phyloP scores from a whole-genome alignment of 1,140 invertebrate species.

The Eriosoma lanigerum region DNA sequence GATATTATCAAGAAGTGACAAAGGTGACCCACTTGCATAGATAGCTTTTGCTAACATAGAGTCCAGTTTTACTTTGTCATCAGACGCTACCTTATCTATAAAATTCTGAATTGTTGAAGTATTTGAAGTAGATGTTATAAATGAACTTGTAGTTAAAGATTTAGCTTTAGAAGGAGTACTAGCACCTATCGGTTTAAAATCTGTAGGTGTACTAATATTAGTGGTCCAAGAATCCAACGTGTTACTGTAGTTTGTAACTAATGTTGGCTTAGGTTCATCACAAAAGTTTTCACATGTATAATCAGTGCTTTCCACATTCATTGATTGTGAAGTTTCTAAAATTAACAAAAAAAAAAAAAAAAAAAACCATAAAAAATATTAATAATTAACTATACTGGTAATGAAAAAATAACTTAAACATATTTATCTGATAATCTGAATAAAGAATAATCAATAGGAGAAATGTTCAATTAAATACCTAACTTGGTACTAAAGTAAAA shows the following conservation, averaged over 20 bases:
- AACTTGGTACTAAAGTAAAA: too few species aligned
- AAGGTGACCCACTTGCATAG: slow-evolving; percentile 52
- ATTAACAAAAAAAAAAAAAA: neutral
- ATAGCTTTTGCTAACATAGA: slow-evolving; percentile 46
- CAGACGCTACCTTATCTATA: neutral
- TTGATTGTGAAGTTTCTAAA: neutral
- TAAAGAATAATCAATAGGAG: too few species aligned
- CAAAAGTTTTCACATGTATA: too few species aligned
- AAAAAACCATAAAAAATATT: too few species aligned
- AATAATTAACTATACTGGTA: too few species aligned
- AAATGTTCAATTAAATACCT: too few species aligned
- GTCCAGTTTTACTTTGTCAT: slow-evolving; percentile 16
- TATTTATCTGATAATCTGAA: too few species aligned
- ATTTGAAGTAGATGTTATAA: neutral
- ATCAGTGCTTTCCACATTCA: neutral
- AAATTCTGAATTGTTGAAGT: neutral
- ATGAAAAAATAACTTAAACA: too few species aligned
- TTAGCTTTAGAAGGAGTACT: neutral
- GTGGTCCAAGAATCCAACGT: neutral
- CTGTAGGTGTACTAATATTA: neutral
- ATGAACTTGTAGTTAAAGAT: neutral
- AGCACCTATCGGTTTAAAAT: neutral
- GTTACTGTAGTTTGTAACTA: neutral
- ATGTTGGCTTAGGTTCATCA: too few species aligned
- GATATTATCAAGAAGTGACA: slow-evolving; percentile 53